These are phyloP conservation scores for Tylochromis polylepis DNA, from an alignment of 2,113 vertebrate species.

Conservation along the genomic window DNA sequence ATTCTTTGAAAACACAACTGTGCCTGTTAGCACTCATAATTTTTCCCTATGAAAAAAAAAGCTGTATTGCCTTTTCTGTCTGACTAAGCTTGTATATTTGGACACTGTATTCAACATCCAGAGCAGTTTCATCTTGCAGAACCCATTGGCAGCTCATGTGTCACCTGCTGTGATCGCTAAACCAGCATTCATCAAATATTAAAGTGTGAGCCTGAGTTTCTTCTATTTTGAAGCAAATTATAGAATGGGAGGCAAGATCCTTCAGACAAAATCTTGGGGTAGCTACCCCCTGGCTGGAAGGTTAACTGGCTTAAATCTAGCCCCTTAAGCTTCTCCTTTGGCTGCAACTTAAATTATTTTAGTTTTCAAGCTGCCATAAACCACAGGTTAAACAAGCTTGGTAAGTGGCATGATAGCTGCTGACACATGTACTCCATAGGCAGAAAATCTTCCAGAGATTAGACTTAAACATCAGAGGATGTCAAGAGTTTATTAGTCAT, in stretches of 20 bases:
- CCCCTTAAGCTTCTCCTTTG: background rate
- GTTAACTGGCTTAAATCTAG: background rate
- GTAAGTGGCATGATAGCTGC: background rate
- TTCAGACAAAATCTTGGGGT: background rate
- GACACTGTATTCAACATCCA: background rate
- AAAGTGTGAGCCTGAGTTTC: background rate
- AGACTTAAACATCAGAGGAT: slow-evolving; percentile 13
- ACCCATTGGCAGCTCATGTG: background rate
- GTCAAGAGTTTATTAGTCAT: slow-evolving; percentile 30
- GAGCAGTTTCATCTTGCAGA: background rate
- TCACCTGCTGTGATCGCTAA: background rate
- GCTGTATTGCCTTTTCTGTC: background rate
- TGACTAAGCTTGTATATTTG: background rate
- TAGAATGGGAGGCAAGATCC: background rate
- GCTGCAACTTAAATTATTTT: slow-evolving; percentile 15
- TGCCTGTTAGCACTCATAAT: background rate
- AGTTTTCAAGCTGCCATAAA: slow-evolving; percentile 6
- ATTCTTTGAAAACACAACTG: slow-evolving; percentile 33
- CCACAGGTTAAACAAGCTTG: background rate
- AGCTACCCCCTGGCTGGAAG: background rate
- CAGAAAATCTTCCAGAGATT: slow-evolving; percentile 4
- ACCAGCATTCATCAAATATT: slow-evolving; percentile 23
- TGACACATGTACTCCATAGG: background rate
- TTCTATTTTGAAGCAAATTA: background rate
- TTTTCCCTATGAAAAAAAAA: background rate